phyloP scores from a whole-genome alignment of 2,113 vertebrate genomes.

The Neodon shergylaensis region DNA sequence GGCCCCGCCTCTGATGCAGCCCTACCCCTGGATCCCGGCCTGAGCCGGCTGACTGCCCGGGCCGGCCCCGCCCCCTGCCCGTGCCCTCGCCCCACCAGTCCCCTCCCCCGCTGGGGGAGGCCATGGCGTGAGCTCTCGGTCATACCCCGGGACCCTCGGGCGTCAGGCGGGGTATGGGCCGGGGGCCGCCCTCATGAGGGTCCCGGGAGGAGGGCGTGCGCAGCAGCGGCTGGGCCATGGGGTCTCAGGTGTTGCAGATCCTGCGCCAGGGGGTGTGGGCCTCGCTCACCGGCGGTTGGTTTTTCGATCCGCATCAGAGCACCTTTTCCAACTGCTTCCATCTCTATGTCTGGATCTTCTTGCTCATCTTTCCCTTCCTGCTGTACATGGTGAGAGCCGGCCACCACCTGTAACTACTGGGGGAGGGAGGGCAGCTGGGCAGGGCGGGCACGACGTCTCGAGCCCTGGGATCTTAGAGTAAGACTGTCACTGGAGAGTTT shows the following conservation, averaged over 20 bases:
- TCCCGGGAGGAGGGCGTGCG: slow-evolving; percentile 71
- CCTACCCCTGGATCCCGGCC: background rate
- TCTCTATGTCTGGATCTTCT: slow-evolving; percentile 94
- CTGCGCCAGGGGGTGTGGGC: slow-evolving; percentile 95
- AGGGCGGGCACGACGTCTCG: background rate
- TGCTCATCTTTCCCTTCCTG: slow-evolving; percentile 92
- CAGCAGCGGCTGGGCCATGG: slow-evolving; percentile 81
- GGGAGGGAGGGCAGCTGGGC: slow-evolving; percentile 3
- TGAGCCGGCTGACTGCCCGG: slow-evolving; percentile 26
- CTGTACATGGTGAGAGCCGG: slow-evolving; percentile 92
- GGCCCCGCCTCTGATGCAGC: slow-evolving; percentile 68
- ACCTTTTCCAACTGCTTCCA: slow-evolving; percentile 96
- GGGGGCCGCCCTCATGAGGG: slow-evolving; percentile 83
- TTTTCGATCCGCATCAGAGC: slow-evolving; percentile 95
- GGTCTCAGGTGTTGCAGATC: slow-evolving; percentile 93
- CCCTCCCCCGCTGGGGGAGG: slow-evolving; percentile 57
- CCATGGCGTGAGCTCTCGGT: slow-evolving; percentile 73
- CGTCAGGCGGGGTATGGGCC: slow-evolving; percentile 77
- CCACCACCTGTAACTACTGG: background rate
- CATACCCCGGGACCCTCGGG: slow-evolving; percentile 73
- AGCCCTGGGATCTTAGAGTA: background rate
- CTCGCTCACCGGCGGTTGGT: slow-evolving; percentile 95
- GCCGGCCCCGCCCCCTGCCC: slow-evolving; percentile 68
- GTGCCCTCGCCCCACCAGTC: background rate
- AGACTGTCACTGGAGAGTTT: background rate